Percentiles rank a stretch among this genome's conserved stretches.
phyloP scores from a whole-genome alignment of 1,140 invertebrate species.

The Papilio glaucus region DNA sequence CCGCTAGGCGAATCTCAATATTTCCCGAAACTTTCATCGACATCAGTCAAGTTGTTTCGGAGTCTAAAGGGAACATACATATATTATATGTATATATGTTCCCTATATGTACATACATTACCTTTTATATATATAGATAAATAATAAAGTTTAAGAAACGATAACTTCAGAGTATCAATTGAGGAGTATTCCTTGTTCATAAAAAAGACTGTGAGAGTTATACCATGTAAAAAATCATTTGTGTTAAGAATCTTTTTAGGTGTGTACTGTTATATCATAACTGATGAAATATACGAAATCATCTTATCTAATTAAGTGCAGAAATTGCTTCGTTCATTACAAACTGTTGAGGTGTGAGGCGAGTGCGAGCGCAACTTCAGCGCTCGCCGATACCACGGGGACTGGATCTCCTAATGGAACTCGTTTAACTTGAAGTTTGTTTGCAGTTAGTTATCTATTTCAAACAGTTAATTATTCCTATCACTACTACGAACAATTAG shows the following conservation, averaged over 20 bases:
- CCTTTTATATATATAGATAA: too few species aligned
- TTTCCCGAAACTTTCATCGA: too few species aligned
- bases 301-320: not conserved
- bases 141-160: too few species aligned
- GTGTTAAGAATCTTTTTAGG: not conserved
- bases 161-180: too few species aligned
- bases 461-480: not conserved
- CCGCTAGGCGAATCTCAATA: too few species aligned
- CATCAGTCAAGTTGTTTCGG: too few species aligned
- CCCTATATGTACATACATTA: too few species aligned
- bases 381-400: not conserved
- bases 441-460: conserved; percentile 1
- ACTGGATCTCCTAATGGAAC: not conserved
- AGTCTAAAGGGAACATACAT: too few species aligned
- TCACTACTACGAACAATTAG: not conserved
- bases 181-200: too few species aligned
- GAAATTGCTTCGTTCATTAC: not conserved
- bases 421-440: conserved; percentile 13
- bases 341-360: not conserved
- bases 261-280: not conserved
- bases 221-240: too few species aligned
- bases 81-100: too few species aligned
- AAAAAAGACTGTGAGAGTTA: too few species aligned
- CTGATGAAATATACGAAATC: not conserved
- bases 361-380: not conserved